Base-by-base conservation (phyloP, 2,797 vertebrate genomes). In the Vultur gryphus region DNA sequence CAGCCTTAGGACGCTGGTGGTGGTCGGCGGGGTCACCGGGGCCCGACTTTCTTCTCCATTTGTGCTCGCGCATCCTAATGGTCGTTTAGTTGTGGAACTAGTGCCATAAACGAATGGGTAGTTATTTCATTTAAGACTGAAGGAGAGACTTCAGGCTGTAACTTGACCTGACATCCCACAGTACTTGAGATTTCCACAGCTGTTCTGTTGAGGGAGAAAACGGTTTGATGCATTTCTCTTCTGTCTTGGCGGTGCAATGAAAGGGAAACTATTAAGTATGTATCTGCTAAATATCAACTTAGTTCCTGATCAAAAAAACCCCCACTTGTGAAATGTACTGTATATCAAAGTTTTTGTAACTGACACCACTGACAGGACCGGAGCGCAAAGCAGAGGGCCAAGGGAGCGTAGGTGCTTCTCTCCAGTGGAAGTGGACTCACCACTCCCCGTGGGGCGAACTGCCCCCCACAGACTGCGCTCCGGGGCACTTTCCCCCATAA, bases 71-170 rank as follows among this genome's bases (percentile, higher is more conserved):
- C 71, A 41, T 84, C 72, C 80, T 37, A 59, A 55, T 2, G 87
- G 67, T 46, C 11, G 2, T 84, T 93, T 77, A 41, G 83, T 37
- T 83, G 95, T 90, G 93, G 91, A 77, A 83, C 80, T 80, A 51
- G 89, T 65, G 87, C 90, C 31, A 10, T 52, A 28, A 80, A 81
- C 1, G 5, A 79, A 46, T 13, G 84, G 78, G 79, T 39, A 64
- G 83, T 61, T 81, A 11, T n/a, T 92, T 59, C 49, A 35, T 67
- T 71, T 57, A 26, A 78, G 51, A 41, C 76, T 66, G 94, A 91
- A 84, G 89, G 84, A 84, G 78, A 89, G 72, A 44, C 46, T 92
- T 77, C 78, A 81, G 93, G 85, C 95, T 94, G 35, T 55, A 78
- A 71, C 49, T 64, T 84, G 81, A 92, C 81, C 93, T 72, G 76